Percentiles rank a stretch among this genome's conserved stretches.
Conservation (phyloP, 1,140 invertebrate genomes). For the Saxidomus purpurata region DNA sequence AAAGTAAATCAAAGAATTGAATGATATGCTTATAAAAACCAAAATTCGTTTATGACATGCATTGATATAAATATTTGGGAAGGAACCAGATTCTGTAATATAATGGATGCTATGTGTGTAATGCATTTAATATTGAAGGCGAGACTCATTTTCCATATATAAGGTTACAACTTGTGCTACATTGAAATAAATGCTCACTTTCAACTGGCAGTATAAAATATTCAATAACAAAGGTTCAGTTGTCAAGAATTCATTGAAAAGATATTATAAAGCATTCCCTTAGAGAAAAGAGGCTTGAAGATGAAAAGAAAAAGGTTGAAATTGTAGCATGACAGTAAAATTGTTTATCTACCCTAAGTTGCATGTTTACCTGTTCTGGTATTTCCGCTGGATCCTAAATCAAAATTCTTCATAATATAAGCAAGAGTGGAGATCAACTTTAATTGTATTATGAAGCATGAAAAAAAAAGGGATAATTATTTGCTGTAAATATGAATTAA, state of each 20-base stretch:
- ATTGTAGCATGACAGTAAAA: constrained; percentile 34
- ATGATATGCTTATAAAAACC: no score
- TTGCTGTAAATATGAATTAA: no score
- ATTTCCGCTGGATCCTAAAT: constrained; percentile 39
- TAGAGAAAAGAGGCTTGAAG: neutral
- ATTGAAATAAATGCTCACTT: neutral
- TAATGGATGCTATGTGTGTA: neutral
- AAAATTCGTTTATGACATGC: no score
- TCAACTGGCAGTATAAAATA: neutral
- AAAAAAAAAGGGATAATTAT: no score
- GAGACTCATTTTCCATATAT: neutral
- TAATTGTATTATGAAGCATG: neutral
- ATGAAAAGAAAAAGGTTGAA: constrained; percentile 15
- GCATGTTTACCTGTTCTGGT: constrained; percentile 20
- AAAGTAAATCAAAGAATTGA: no score
- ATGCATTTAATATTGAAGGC: neutral
- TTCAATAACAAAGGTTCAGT: no score
- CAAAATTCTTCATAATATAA: constrained; percentile 18
- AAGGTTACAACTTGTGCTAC: neutral
- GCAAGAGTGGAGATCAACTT: neutral
- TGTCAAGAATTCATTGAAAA: no score
- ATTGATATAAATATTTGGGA: no score
- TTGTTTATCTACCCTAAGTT: constrained; percentile 32
- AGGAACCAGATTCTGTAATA: no score
- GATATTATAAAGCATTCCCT: neutral